phyloP scores from a whole-genome alignment of 2,797 vertebrate species.

The Leptodactylus fallax region DNA sequence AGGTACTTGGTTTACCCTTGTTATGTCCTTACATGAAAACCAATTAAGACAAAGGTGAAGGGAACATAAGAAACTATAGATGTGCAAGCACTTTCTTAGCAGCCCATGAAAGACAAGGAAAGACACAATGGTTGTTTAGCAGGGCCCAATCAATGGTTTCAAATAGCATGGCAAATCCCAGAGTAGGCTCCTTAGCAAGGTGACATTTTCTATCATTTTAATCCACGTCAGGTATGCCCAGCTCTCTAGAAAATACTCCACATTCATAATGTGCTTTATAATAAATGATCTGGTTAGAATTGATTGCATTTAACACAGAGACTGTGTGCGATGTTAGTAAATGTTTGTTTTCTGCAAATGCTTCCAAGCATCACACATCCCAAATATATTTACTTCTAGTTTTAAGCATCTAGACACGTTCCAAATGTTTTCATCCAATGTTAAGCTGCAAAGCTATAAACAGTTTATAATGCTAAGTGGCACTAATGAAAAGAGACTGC shows the following conservation, averaged over 20 bases:
- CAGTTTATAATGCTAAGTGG: constrained; percentile 18
- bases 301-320: neutral
- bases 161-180: neutral
- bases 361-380: constrained; percentile 7
- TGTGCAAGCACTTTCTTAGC: constrained; percentile 16
- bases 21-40: constrained; percentile 38
- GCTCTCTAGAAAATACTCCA: neutral
- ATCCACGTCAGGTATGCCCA: neutral
- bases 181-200: neutral
- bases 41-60: constrained; percentile 38
- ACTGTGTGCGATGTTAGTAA: constrained; percentile 16
- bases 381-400: constrained; percentile 31
- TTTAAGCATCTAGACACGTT: constrained; percentile 20
- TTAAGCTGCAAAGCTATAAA: constrained; percentile 17
- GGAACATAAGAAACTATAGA: constrained; percentile 22
- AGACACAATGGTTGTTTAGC: constrained; percentile 40
- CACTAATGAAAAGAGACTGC: constrained; percentile 29
- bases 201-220: constrained; percentile 34
- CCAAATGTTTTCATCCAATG: constrained; percentile 17
- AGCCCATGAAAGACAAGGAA: constrained; percentile 28
- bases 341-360: constrained; percentile 26
- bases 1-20: constrained; percentile 23
- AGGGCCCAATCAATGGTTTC: constrained; percentile 17
- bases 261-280: neutral
- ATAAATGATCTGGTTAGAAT: constrained; percentile 22